Base-by-base conservation (phyloP, 2,888 invertebrate genomes). In the Bugulina stolonifera region DNA sequence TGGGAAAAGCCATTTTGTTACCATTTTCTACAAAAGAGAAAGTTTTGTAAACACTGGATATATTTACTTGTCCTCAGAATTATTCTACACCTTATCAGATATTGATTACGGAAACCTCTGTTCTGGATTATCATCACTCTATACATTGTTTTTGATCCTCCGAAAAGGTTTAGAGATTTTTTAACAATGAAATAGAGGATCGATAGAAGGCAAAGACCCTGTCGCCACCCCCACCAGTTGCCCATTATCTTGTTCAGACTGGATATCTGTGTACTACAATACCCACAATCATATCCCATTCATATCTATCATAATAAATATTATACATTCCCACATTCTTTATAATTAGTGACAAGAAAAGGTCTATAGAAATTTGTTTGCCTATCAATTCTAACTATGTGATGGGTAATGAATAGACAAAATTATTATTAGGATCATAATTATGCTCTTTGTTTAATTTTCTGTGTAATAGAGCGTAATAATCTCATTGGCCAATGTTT, bases 151-250 rank as follows among this genome's bases (percentile, higher is more conserved):
- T 64, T 64, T 64, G 64, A 64, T 64, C 64, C 34, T 3, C 64
- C 64, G 64, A 64, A 64, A 25, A 64, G 64, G 29, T 10, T 22
- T 14, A 64, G 2, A 18, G 22, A 64, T 64, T 29, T 64, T 14
- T 29, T 25, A 32, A 32, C 32, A 34, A 64, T 14, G 5, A 34
- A 10, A 14, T 5, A 34, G 27, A 32, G n/a, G 34, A 64, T 64
- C 64, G n/a, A 64, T 64, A 14, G 3, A 34, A n/a, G 23, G 57
- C 57, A 57, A 57, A 57, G 14, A 57, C 5, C 32, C 32, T 64
- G 64, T 64, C 64, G 64, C 64, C 64, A 64, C 64, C 64, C 64
- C 64, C 64, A 64, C 64, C 32, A 14, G 64, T 25, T 64, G 27
- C 27, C 32, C 27, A 64, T 64, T 64, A 22, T 25, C 32, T 14